Percentiles rank a stretch among this genome's conserved stretches.
Evolutionary conservation across 2,113 vertebrate genomes (phyloP).

Genomic region (Halichoeres trimaculatus): DNA sequence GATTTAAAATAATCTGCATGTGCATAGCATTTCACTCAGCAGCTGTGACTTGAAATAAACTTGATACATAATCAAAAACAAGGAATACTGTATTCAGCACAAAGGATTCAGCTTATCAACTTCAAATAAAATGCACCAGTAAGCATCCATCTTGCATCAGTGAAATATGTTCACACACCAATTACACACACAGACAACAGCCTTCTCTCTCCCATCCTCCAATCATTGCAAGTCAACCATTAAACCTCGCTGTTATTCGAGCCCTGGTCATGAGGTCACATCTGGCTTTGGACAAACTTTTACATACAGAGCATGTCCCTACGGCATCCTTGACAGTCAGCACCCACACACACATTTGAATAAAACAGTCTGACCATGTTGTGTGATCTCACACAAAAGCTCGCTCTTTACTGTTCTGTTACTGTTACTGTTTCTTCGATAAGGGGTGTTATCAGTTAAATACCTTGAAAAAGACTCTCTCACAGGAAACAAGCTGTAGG

Average conservation of each 20-base stretch:
- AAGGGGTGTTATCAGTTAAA: slow-evolving; percentile 23
- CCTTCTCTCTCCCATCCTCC: slow-evolving; percentile 10
- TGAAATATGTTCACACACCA: slow-evolving; percentile 11
- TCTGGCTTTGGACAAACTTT: slow-evolving; percentile 53
- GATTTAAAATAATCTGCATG: not conserved
- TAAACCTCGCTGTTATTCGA: slow-evolving; percentile 38
- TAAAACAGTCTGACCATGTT: slow-evolving; percentile 19
- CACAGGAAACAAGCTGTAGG: slow-evolving; percentile 5
- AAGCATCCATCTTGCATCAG: not conserved
- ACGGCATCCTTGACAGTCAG: slow-evolving; percentile 30
- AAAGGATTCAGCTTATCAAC: not conserved
- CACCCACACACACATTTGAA: slow-evolving; percentile 11
- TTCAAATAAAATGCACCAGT: not conserved
- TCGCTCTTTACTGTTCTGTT: not conserved
- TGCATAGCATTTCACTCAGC: not conserved
- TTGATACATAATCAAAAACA: not conserved
- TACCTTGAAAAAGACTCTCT: slow-evolving; percentile 14
- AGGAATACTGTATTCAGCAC: not conserved
- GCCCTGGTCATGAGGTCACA: slow-evolving; percentile 49
- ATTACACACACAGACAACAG: not conserved
- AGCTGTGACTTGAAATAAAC: not conserved
- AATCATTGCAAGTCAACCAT: slow-evolving; percentile 21
- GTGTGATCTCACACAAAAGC: slow-evolving; percentile 30
- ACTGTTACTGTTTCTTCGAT: slow-evolving; percentile 6
- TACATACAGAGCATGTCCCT: slow-evolving; percentile 40